Evolutionary conservation across 2,888 invertebrate species (phyloP).

Genomic region (Drosophila mercatorum): DNA sequence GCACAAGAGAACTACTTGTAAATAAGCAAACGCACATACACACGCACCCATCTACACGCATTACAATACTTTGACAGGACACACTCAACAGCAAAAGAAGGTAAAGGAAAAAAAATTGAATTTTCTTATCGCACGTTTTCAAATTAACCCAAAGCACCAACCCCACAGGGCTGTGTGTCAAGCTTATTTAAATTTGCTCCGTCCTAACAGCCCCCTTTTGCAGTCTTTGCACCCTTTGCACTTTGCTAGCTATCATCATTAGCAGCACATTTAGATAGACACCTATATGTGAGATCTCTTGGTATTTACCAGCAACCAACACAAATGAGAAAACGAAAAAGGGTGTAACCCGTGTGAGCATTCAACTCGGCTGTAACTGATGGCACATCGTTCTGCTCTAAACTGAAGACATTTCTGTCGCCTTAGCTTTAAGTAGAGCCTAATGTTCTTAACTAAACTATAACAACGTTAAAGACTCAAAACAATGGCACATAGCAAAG

Average conservation of each 20-base stretch:
- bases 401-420: background rate
- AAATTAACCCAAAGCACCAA: slow-evolving; percentile 67
- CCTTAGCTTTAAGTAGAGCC: too few relatives aligned
- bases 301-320: slow-evolving; percentile 24
- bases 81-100: slow-evolving; percentile 22
- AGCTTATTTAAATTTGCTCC: slow-evolving; percentile 62
- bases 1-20: slow-evolving; percentile 35
- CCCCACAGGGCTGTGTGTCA: slow-evolving; percentile 41
- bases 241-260: slow-evolving; percentile 60
- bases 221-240: background rate
- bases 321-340: slow-evolving; percentile 1
- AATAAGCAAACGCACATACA: slow-evolving; percentile 9
- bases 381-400: background rate
- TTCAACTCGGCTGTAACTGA: background rate
- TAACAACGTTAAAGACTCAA: too few relatives aligned
- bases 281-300: slow-evolving; percentile 39
- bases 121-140: slow-evolving; percentile 71
- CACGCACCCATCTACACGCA: slow-evolving; percentile 4
- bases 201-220: background rate
- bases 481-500: too few relatives aligned
- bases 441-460: background rate
- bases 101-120: slow-evolving; percentile 61
- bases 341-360: background rate
- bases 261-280: slow-evolving; percentile 67
- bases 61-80: slow-evolving; percentile 45